Conservation (phyloP, 2,888 invertebrate genomes). For the Hirtodrosophila alboralis region DNA sequence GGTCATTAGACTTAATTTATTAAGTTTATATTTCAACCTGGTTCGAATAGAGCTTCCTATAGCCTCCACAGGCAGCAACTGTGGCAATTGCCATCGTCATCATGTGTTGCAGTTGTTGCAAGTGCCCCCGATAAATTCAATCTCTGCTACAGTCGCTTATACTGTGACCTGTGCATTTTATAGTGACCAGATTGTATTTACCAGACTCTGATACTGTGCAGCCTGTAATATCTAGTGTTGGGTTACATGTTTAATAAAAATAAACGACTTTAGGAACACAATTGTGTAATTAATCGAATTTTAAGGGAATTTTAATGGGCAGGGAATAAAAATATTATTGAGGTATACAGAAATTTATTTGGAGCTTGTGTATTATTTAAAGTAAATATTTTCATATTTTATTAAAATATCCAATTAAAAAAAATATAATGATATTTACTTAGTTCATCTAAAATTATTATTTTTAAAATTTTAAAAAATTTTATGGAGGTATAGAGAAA, state of each 20-base stretch:
- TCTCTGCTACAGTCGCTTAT: conserved; percentile 41
- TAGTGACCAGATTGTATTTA: conserved; percentile 11
- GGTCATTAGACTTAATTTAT: conserved; percentile 16
- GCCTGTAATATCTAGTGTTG: conserved; percentile 15
- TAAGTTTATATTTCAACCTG: conserved; percentile 12
- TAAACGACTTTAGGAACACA: conserved; percentile 33
- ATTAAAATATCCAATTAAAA: no score
- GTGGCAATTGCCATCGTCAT: conserved; percentile 4
- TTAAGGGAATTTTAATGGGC: conserved; percentile 2
- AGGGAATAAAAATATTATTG: neutral
- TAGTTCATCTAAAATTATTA: no score
- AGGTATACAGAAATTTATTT: neutral
- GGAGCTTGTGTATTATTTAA: neutral
- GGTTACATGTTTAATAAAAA: conserved; percentile 27
- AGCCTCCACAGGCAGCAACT: conserved; percentile 6
- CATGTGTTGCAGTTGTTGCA: conserved; percentile 11
- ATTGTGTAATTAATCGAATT: conserved; percentile 20
- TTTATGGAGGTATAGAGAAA: no score
- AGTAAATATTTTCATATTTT: no score
- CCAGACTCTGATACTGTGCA: conserved; percentile 8
- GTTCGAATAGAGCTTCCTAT: neutral
- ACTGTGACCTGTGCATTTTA: conserved; percentile 46
- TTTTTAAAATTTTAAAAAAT: no score
- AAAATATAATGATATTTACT: no score
- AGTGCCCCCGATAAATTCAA: conserved; percentile 12